Evolutionary conservation across 2,888 invertebrate genomes (phyloP), one percentile per base, ranked within the genome.

Genomic region (Lepidonotus clava): DNA sequence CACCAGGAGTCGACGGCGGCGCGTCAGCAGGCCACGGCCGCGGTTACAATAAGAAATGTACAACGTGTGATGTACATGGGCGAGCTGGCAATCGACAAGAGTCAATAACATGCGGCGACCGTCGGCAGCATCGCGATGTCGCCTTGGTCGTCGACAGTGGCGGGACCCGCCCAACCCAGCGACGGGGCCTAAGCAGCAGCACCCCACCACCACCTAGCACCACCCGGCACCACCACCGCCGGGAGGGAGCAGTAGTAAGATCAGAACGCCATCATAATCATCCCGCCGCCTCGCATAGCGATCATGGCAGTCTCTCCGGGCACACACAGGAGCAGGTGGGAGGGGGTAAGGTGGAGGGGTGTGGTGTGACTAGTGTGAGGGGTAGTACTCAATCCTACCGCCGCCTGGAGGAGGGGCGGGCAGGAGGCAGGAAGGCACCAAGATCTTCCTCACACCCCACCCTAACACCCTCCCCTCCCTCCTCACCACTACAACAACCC

Each of bases 211-310:
- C 46, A 46, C 8, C 46, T 18, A 46, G n/a, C n/a, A 46, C 8
- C 46, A 46, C 46, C 8, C 46, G 8, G 18, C 8, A 8, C 46
- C 46, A 46, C 46, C 46, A 46, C 8, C 46, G 61, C 61, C 24
- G 61, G 61, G 28, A 61, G 61, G 28, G 61, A 61, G 61, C 61
- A 61, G 71, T 71, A 71, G 71, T 71, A 71, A 71, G 71, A 71
- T 71, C 71, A 71, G 71, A 71, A 71, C 38, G 71, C 71, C 71
- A 71, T 71, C 71, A 71, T 71, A 71, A 71, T 71, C 71, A 71
- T n/a, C 71, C 71, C 71, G 18, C 71, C 71, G 38, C 71, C 38
- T 38, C 28, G 61, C 61, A 61, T 61, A 61, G 61, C 61, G 61
- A 61, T 61, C 61, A 61, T 24, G 61, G 61, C 61, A 24, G 61